phyloP scores from a whole-genome alignment of 1,140 invertebrate genomes.

The Orius insidiosus region DNA sequence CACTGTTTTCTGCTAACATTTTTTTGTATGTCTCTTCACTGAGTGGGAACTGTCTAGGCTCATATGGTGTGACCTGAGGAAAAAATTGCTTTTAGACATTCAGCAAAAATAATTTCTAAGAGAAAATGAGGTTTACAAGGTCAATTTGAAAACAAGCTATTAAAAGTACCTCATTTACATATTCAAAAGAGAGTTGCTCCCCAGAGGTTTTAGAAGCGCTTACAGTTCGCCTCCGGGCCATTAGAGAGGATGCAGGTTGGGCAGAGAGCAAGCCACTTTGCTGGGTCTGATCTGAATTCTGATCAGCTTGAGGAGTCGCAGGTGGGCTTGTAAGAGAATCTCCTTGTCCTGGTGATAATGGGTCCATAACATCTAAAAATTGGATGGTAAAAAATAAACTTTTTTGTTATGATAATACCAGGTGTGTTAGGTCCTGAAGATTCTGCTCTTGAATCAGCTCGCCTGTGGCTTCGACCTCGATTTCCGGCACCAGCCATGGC shows the following conservation, averaged over 20 bases:
- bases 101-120: too few species aligned
- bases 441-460: constrained; percentile 47
- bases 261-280: constrained; percentile 32
- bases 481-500: constrained; percentile 23
- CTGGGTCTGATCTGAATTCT: constrained; percentile 17
- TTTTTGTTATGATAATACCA: constrained; percentile 26
- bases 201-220: constrained; percentile 2
- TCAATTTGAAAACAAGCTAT: too few species aligned
- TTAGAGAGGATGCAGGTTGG: constrained; percentile 23
- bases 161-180: not conserved
- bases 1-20: constrained; percentile 51
- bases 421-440: constrained; percentile 54
- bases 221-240: constrained; percentile 1
- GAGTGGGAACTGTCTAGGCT: constrained; percentile 54
- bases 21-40: constrained; percentile 45
- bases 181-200: not conserved
- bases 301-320: constrained; percentile 32
- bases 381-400: not conserved
- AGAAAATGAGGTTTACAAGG: too few species aligned
- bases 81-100: too few species aligned
- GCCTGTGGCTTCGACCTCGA: constrained; percentile 36
- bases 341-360: not conserved
- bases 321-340: constrained; percentile 36
- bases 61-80: constrained; percentile 42
- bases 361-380: not conserved